Conservation (phyloP, 1,140 invertebrate species). For the Bilobella aurantiaca region DNA sequence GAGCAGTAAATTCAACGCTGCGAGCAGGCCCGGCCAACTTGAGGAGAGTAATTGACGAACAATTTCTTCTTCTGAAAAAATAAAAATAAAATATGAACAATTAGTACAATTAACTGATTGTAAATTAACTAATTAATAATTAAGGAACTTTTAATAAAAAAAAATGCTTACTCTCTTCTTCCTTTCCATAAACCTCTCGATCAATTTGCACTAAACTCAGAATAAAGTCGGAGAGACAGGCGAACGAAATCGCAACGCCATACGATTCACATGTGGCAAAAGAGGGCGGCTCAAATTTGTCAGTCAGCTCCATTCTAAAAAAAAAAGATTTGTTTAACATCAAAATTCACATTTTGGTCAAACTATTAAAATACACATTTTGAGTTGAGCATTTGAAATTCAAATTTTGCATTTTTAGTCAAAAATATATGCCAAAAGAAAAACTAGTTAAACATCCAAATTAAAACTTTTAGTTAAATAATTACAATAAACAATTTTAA, state of each 20-base stretch:
- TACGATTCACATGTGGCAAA: slow-evolving; percentile 34
- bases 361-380: too few relatives aligned
- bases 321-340: too few relatives aligned
- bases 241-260: slow-evolving; percentile 33
- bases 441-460: too few relatives aligned
- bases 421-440: too few relatives aligned
- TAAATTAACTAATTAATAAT: neutral
- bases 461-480: too few relatives aligned
- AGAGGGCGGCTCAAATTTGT: slow-evolving; percentile 31
- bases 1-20: slow-evolving; percentile 77
- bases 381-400: too few relatives aligned
- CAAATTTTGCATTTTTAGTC: too few relatives aligned
- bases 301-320: slow-evolving; percentile 32
- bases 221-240: slow-evolving; percentile 35
- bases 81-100: neutral
- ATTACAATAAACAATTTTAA: too few relatives aligned
- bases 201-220: slow-evolving; percentile 31
- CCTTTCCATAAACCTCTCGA: slow-evolving; percentile 20
- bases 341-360: neutral
- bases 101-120: neutral
- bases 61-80: slow-evolving; percentile 20
- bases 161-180: slow-evolving; percentile 19
- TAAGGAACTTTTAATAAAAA: neutral
- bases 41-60: slow-evolving; percentile 71
- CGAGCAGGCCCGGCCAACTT: slow-evolving; percentile 86